Evolutionary conservation across 2,113 vertebrate species (phyloP), one percentile per base, ranked within the genome.

Genomic region (Nematolebias whitei): DNA sequence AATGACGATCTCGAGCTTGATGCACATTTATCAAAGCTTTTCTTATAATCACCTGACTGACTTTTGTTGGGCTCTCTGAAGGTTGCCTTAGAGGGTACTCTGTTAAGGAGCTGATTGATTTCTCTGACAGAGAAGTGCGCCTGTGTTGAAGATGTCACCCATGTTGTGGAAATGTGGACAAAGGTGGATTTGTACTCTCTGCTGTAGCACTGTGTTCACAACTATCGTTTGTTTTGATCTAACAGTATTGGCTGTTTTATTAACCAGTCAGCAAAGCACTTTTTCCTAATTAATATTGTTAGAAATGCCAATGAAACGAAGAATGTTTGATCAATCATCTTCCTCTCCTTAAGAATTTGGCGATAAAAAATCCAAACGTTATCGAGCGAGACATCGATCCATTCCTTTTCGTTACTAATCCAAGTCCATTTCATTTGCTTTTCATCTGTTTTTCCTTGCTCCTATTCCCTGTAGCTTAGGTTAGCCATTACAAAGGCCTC

Each of bases 241-340:
- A 87, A 91, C 85, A 58, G 77, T 83, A 86, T 87, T 76, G 83
- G 64, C 70, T 87, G 83, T 73, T 91, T 90, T 84, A 87, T 86
- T 83, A 85, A 73, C 87, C 82, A 85, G 74, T 87, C 86, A 81
- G 83, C 70, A 88, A 86, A 91, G 85, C 84, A 84, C 71, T 93
- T 93, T 87, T 90, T 90, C 91, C 93, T 93, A 92, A 94, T 93
- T 93, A 93, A 92, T 92, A 91, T 92, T 90, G 90, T 88, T 90
- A 90, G 87, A 90, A 90, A 85, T 93, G 90, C 81, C 92, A 83
- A 87, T 91, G 85, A 62, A 80, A 72, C 85, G 64, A 44, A 87
- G 66, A 64, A 80, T 77, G 44, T 84, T 90, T 93, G 91, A 94
- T 93, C 89, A 91, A 90, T 91, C 56, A 79, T 88, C 91, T 88